Conservation (phyloP, 92 coral and sea anemone genomes). For the Micromussa lordhowensis region DNA sequence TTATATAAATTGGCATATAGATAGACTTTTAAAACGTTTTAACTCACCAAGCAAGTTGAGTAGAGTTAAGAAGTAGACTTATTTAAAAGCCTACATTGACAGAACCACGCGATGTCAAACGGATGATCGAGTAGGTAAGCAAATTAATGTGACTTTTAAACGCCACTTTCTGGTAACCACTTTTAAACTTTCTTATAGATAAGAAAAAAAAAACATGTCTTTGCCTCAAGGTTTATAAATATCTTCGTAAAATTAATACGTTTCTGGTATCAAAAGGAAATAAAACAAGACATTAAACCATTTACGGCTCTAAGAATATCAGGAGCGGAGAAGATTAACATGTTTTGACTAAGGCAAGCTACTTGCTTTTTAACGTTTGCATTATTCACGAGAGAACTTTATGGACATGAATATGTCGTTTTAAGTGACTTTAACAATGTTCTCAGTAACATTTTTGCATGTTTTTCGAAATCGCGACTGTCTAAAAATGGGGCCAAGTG, state of each 20-base stretch:
- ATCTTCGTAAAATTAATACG: background rate
- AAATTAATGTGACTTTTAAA: background rate
- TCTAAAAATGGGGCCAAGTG: too few species aligned
- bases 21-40: background rate
- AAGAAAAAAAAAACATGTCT: background rate
- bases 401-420: background rate
- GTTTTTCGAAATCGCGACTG: too few species aligned
- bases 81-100: background rate
- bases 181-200: background rate
- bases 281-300: background rate
- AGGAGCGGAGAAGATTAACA: background rate
- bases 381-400: background rate
- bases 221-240: background rate
- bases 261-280: background rate
- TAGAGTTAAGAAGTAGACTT: background rate
- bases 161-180: background rate
- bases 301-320: background rate
- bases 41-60: background rate
- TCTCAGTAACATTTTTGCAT: too few species aligned
- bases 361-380: background rate
- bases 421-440: background rate
- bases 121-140: background rate
- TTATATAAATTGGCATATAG: background rate
- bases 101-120: background rate
- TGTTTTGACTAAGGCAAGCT: background rate